phyloP scores from a whole-genome alignment of 2,888 invertebrate species.

The Agrochola lychnidis region DNA sequence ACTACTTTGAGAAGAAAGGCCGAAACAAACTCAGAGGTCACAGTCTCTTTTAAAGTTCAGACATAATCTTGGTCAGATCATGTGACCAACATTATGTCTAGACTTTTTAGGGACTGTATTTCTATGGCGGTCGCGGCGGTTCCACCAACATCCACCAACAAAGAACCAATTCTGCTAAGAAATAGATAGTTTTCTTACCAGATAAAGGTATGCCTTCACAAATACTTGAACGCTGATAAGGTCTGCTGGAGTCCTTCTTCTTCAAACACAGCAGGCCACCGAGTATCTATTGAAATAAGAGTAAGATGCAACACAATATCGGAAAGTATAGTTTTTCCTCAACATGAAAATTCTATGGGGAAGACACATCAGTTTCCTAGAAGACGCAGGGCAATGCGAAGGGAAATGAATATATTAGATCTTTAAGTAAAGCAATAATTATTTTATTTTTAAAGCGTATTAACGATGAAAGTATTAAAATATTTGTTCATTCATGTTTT shows the following conservation, averaged over 20 bases:
- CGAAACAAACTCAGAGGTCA: no score
- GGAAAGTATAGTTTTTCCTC: neutral
- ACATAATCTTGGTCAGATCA: no score
- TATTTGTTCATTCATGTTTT: no score
- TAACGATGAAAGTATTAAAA: neutral
- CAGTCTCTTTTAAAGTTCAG: no score
- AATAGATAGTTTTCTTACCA: conserved; percentile 66
- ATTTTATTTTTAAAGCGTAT: no score
- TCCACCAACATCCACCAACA: neutral
- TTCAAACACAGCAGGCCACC: conserved; percentile 72
- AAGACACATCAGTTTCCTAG: neutral
- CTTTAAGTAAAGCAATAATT: neutral
- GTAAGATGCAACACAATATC: neutral
- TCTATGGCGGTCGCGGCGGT: neutral
- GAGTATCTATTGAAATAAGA: conserved; percentile 70
- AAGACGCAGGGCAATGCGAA: neutral
- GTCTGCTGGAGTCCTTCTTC: conserved; percentile 66
- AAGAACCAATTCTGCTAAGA: neutral
- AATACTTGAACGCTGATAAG: conserved; percentile 75
- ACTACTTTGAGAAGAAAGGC: no score
- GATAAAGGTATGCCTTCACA: conserved; percentile 79
- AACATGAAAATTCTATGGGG: neutral
- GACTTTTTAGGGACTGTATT: no score
- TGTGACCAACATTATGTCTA: no score
- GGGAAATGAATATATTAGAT: neutral